Conservation (phyloP, 2,113 vertebrate species). For the Pangasianodon gigas region DNA sequence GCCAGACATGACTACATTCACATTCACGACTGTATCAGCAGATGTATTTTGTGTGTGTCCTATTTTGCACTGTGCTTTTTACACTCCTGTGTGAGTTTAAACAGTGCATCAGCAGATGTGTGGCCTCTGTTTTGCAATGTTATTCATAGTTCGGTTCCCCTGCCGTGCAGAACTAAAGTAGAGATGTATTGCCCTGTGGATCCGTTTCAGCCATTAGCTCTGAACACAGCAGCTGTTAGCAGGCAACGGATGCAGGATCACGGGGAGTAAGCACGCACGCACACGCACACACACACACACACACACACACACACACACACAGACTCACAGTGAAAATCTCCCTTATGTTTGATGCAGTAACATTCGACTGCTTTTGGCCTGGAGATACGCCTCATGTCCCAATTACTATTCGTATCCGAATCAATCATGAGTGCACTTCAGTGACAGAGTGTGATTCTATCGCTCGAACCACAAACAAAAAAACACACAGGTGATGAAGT, state of each 20-base stretch:
- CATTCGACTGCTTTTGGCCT: conserved; percentile 68
- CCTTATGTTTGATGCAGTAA: conserved; percentile 74
- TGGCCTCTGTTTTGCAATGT: conserved; percentile 32
- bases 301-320: conserved; percentile 2
- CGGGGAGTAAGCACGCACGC: conserved; percentile 57
- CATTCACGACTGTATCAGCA: conserved; percentile 8
- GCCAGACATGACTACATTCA: background rate
- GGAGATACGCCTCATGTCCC: conserved; percentile 74
- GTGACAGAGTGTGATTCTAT: background rate
- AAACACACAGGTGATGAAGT: conserved; percentile 88
- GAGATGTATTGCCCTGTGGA: conserved; percentile 40
- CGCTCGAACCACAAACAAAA: conserved; percentile 39
- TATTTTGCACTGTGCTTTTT: conserved; percentile 24
- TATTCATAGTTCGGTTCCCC: conserved; percentile 33
- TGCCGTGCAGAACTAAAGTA: conserved; percentile 32
- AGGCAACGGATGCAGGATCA: conserved; percentile 71
- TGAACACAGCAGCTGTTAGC: conserved; percentile 47
- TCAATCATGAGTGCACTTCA: conserved; percentile 2
- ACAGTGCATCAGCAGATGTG: conserved; percentile 32
- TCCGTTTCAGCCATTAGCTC: conserved; percentile 39
- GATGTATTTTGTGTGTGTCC: conserved; percentile 22
- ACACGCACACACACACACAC: background rate
- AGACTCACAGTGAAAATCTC: conserved; percentile 57
- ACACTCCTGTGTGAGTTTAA: conserved; percentile 34
- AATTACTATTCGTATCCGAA: conserved; percentile 83